Base-by-base conservation (phyloP, 2,797 vertebrate genomes). In the Esox lucius region DNA sequence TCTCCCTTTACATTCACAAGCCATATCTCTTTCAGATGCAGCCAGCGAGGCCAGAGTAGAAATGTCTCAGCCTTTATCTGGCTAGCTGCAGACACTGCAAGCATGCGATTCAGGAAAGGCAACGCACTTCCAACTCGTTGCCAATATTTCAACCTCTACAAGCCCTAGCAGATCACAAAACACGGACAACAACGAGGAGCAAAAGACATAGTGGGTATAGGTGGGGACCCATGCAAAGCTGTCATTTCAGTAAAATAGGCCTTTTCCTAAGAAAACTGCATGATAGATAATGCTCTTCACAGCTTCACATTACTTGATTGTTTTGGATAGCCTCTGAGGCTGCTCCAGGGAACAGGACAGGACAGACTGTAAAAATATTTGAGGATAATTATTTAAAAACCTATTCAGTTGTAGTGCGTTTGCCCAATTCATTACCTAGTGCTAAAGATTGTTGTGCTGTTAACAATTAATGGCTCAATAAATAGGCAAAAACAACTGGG, bases 241-340 rank as follows among this genome's bases (percentile, higher is more conserved):
- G 78, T 83, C 87, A 83, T 90, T 89, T 87, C 74, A 3, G 73
- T 74, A 78, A 77, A 74, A 78, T 79, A 87, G 81, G 16, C 49
- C 49, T 19, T 17, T 53, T 59, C 53, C 8, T 22, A 8, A 59
- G n/a, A 74, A 42, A 76, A 87, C 82, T 3, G 2, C 77, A 82
- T 85, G 73, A 86, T 80, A 81, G 42, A 77, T 80, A 67, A 78
- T 65, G 69, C 56, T 74, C 28, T 80, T 88, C 78, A 80, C 83
- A 86, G 39, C 76, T 80, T 86, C 89, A 89, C 74, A 87, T 88
- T 89, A 90, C 83, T 88, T 68, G 22, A 79, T 82, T 78, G 77
- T 39, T 53, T 67, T 59, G 62, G 24, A 65, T 28, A 42, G 59
- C 56, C 75, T 53, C 35, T 64, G 56, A 71, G 59, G 83, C 73